Percentiles rank a stretch among this genome's conserved stretches.
phyloP scores from a whole-genome alignment of 2,113 vertebrate species.

The Ellobius talpinus region DNA sequence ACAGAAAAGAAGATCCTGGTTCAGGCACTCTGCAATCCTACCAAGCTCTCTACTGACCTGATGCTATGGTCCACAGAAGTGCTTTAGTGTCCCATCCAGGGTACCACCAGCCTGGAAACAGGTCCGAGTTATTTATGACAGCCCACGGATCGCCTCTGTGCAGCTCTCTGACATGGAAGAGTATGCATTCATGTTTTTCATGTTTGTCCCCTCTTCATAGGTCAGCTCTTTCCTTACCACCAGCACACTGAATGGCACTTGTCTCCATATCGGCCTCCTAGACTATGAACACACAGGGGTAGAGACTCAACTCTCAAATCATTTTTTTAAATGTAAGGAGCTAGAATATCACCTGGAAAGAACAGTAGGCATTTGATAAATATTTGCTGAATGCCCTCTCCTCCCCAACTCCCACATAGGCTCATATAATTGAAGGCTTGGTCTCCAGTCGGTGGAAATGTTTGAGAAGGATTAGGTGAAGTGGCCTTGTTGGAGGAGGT shows the following conservation, averaged over 20 bases:
- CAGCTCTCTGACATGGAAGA: background rate
- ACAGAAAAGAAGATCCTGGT: background rate
- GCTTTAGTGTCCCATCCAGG: background rate
- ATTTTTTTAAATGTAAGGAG: background rate
- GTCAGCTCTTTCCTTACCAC: background rate
- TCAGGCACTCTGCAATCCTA: background rate
- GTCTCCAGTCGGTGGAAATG: background rate
- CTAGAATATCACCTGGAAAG: background rate
- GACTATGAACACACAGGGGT: background rate
- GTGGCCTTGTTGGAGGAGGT: background rate
- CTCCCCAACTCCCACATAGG: background rate
- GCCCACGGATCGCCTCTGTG: background rate
- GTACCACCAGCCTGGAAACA: background rate
- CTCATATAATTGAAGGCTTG: background rate
- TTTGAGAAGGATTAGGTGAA: background rate
- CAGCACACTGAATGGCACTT: no score
- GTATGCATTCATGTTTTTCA: background rate
- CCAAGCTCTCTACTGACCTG: background rate
- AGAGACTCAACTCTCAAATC: background rate
- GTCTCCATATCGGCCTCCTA: background rate
- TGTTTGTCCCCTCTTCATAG: background rate
- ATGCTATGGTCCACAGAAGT: background rate
- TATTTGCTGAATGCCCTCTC: background rate
- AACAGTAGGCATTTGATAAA: background rate
- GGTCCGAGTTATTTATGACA: background rate